These are phyloP conservation scores for Tholera decimalis DNA, from an alignment of 2,888 invertebrate genomes.

Conservation along the genomic window DNA sequence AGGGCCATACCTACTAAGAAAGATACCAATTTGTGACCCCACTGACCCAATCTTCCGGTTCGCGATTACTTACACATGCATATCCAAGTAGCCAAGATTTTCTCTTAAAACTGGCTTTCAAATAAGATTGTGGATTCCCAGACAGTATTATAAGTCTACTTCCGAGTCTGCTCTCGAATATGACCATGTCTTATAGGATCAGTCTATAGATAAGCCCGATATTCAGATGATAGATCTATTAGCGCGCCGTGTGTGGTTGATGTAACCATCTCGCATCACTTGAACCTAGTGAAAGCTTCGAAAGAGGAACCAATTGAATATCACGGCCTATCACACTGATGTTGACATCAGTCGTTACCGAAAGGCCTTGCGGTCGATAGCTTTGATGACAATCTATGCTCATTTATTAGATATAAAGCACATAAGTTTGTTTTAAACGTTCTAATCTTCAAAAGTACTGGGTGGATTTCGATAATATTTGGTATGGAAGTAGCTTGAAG, in stretches of 20 bases:
- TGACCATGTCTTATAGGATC: background rate
- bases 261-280: background rate
- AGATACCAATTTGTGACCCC: background rate
- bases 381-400: no score
- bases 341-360: no score
- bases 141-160: background rate
- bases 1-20: no score
- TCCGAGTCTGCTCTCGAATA: background rate
- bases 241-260: background rate
- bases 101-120: background rate
- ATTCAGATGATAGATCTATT: background rate
- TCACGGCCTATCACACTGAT: background rate
- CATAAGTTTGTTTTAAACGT: no score
- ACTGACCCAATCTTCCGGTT: background rate
- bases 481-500: no score
- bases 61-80: background rate
- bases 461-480: no score
- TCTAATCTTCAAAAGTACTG: no score
- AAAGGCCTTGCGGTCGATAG: no score
- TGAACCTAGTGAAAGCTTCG: background rate
- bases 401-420: no score
- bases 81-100: background rate
- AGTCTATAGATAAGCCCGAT: background rate
- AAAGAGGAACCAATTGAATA: background rate
- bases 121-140: background rate